Evolutionary conservation across 2,888 invertebrate genomes (phyloP).

Genomic region (Phorcus lineatus): DNA sequence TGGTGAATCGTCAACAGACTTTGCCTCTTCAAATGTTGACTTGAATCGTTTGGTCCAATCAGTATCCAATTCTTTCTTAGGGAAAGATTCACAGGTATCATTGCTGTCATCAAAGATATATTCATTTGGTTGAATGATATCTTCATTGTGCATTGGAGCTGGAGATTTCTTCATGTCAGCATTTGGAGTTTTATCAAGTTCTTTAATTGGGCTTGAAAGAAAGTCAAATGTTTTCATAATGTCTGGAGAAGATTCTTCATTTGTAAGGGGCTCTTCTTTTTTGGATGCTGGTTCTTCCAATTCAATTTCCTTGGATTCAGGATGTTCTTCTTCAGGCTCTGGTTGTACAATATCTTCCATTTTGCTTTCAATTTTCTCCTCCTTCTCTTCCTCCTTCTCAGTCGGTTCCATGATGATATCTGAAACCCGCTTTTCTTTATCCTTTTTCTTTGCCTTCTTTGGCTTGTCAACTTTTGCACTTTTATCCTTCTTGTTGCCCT

Average conservation of each 20-base stretch:
- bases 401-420: background rate
- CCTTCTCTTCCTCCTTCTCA: background rate
- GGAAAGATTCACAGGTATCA: background rate
- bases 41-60: slow-evolving; percentile 16
- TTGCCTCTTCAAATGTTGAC: slow-evolving; percentile 17
- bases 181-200: background rate
- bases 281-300: background rate
- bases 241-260: background rate
- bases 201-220: background rate
- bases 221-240: background rate
- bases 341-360: background rate
- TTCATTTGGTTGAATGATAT: background rate
- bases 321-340: background rate
- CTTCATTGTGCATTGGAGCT: background rate
- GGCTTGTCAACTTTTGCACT: background rate
- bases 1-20: slow-evolving; percentile 22
- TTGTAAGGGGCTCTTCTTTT: background rate
- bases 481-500: slow-evolving; percentile 31
- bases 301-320: background rate
- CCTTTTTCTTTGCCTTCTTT: slow-evolving; percentile 32
- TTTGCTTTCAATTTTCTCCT: background rate
- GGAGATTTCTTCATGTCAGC: slow-evolving; percentile 8
- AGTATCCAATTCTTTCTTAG: background rate
- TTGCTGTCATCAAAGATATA: slow-evolving; percentile 4
- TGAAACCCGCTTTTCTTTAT: slow-evolving; percentile 23